Evolutionary conservation across 1,140 invertebrate genomes (phyloP).

Genomic region (Formica exsecta): DNA sequence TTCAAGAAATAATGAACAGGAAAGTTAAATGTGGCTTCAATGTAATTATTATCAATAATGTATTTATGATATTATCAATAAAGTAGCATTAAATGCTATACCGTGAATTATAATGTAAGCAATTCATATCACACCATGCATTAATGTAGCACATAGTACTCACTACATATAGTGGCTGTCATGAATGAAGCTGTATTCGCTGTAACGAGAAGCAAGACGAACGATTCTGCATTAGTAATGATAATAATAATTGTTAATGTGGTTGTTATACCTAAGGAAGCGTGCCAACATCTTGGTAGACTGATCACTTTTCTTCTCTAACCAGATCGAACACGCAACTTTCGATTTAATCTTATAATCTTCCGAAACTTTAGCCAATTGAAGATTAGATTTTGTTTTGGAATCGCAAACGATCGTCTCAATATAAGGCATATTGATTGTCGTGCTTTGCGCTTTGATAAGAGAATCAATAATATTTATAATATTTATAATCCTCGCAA

Average conservation of each 20-base stretch:
- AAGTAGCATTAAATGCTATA: conserved; percentile 1
- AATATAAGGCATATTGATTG: conserved; percentile 54
- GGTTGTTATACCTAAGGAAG: conserved; percentile 79
- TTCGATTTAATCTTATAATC: conserved; percentile 70
- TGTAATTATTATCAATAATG: neutral
- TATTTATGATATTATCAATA: neutral
- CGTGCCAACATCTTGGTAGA: conserved; percentile 66
- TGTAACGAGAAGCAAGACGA: conserved; percentile 78
- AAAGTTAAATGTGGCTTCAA: neutral
- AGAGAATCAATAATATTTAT: conserved; percentile 31
- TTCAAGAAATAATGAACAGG: conserved; percentile 13
- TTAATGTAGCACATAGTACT: conserved; percentile 80
- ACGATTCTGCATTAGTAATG: conserved; percentile 30
- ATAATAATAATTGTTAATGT: conserved; percentile 29
- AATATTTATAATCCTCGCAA: neutral
- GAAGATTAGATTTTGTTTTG: neutral
- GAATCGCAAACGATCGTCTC: conserved; percentile 5
- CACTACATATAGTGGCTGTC: conserved; percentile 87
- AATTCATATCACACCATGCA: conserved; percentile 69
- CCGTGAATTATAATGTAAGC: conserved; percentile 1
- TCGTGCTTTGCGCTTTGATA: conserved; percentile 6
- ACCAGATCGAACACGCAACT: conserved; percentile 69
- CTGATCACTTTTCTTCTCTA: conserved; percentile 66
- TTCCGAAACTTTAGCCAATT: conserved; percentile 27
- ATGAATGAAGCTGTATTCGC: conserved; percentile 86